Base-by-base conservation (phyloP, 2,888 invertebrate species). In the Mechanitis messenoides region DNA sequence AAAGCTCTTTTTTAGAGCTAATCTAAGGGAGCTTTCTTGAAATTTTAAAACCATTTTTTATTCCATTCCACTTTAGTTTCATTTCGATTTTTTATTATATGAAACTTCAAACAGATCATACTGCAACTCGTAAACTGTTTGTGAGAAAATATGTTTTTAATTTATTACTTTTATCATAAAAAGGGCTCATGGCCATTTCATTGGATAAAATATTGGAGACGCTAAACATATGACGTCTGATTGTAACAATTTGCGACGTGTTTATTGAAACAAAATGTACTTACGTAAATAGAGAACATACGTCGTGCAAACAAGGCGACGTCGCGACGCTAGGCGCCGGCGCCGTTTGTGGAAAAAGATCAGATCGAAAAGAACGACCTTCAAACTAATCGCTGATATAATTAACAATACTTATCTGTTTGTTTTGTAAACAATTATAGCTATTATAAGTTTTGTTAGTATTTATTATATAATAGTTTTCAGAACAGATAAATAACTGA, bases 261-360 rank as follows among this genome's bases (percentile, higher is more conserved):
- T 80, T 82, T 82, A 78, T 78, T 76, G 76, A 76, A 80, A 82
- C 81, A 81, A 81, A 81, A 80, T 80, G 74, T 68, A 78, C 77
- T 80, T 81, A 79, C 80, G 85, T 84, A 87, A 85, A 86, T 84
- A 85, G 84, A 78, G 83, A 81, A 82, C 79, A 81, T 80, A 80
- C 77, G 81, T 76, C 76, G 80, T 77, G 80, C 83, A 84, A 87
- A 86, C 84, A 85, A 75, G 73, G 71, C 74, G 74, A 72, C 81
- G 84, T 77, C 85, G 83, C 81, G 84, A 73, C 85, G 85, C 67
- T 59, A 64, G 66, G 69, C 70, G 72, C 70, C 74, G 71, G 70
- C 74, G 69, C 66, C 63, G 57, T 28, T 53, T 56, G 58, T 56
- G 58, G 58, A 67, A 59, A 68, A 55, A 54, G 53, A 62, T 61